Percentiles rank a stretch among this genome's conserved stretches.
phyloP scores from a whole-genome alignment of 2,888 invertebrate species.

The Rhopalosiphum nymphaeae region DNA sequence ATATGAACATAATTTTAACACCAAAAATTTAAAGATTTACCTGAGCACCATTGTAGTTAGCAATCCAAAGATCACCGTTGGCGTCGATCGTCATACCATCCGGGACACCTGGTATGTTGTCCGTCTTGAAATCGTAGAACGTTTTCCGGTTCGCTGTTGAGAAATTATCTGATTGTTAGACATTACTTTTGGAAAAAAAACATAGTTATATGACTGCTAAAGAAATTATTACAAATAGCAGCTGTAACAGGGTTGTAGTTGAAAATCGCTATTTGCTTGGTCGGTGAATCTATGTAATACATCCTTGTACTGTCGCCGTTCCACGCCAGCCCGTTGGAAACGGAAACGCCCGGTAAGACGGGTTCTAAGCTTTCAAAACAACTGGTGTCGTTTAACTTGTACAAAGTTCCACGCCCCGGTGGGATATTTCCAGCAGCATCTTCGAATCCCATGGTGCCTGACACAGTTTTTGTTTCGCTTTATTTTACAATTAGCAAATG shows the following conservation, averaged over 20 bases:
- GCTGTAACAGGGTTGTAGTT: slow-evolving; percentile 76
- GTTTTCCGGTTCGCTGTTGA: slow-evolving; percentile 69
- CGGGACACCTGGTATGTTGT: slow-evolving; percentile 68
- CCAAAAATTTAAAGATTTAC: slow-evolving; percentile 56
- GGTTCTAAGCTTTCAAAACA: slow-evolving; percentile 66
- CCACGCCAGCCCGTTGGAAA: slow-evolving; percentile 87
- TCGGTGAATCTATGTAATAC: slow-evolving; percentile 84
- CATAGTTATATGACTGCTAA: background rate
- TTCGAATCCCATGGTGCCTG: slow-evolving; percentile 78
- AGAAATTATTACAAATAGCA: slow-evolving; percentile 7
- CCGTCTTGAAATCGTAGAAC: slow-evolving; percentile 68
- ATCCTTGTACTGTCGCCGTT: slow-evolving; percentile 78
- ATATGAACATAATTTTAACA: background rate
- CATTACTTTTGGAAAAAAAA: background rate
- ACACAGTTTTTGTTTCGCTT: background rate
- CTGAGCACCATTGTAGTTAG: slow-evolving; percentile 67
- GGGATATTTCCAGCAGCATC: slow-evolving; percentile 70
- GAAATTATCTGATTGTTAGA: background rate
- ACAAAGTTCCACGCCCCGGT: slow-evolving; percentile 75
- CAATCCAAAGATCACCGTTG: slow-evolving; percentile 71
- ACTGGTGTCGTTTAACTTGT: slow-evolving; percentile 72
- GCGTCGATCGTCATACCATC: slow-evolving; percentile 72
- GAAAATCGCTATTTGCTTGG: slow-evolving; percentile 77
- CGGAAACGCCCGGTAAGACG: slow-evolving; percentile 72
- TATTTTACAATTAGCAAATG: background rate